Base-by-base conservation (phyloP, 2,113 vertebrate species). In the Cebidichthys violaceus region DNA sequence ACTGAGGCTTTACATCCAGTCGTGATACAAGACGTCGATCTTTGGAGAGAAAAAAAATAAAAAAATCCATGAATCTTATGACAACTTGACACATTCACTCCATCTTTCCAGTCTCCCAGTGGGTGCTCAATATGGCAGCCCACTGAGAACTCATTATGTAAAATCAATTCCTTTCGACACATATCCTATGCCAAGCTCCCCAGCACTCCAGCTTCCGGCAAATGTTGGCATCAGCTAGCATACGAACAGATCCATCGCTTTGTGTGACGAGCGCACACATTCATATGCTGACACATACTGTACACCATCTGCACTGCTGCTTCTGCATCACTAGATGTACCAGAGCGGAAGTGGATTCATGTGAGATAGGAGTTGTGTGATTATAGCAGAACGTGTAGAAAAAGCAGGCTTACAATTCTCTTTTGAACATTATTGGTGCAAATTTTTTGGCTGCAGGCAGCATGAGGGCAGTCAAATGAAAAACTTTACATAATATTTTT, bases 131-230 rank as follows among this genome's bases (percentile, higher is more conserved):
- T 78, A 74, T 77, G 80, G 64, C 84, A 60, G 47, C 86, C 60
- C 50, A 60, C 87, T 85, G 87, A 86, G 85, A 89, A 79, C 75
- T 90, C 82, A 86, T 92, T 89, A 89, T 92, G 79, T 83, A 81
- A 91, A 93, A 91, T 90, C 79, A 79, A 52, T 86, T 86, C 79
- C 76, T 83, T 92, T 90, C 79, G 81, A 64, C 59, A 57, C 27
- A 29, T 57, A 79, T 65, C 74, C 74, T 43, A 73, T 81, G 72
- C 81, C 83, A 86, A 75, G 66, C 77, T 77, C 43, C 64, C 55
- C 75, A 77, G 79, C 10, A 45, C 73, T 70, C 52, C 64, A 47
- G 78, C 85, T 88, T 82, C 86, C 61, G 54, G 68, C 84, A 79
- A 80, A 82, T 64, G 65, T 83, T 75, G 77, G 71, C 75, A 67